Base-by-base conservation (phyloP, 2,113 vertebrate species). In the Sebastes fasciatus region DNA sequence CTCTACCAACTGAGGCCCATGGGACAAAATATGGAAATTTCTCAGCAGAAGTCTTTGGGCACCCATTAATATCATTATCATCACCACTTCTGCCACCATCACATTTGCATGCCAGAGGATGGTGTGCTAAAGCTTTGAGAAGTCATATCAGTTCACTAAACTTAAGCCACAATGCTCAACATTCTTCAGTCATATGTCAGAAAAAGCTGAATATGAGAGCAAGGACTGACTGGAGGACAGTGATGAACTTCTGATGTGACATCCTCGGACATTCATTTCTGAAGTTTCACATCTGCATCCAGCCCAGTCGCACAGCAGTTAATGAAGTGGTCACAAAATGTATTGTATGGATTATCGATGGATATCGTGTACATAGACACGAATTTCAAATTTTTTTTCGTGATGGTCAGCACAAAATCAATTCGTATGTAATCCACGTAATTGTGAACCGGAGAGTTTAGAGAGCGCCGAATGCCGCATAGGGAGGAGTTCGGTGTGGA, bases 11-110 rank as follows among this genome's bases (percentile, higher is more conserved):
- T 79, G 17, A 70, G 16, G 66, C 89, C 73, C 77, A 77, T 62
- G 80, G 84, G 86, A 88, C 78, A 71, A 89, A 82, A 88, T 87
- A 91, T 93, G 92, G 40, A 86, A 84, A 92, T 93, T 63, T 81
- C 34, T 74, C 57, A 11, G 61, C 12, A 67, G 42, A 81, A 66
- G 80, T 88, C 88, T 92, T 87, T 89, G 85, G 88, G 87, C 84
- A 80, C 71, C 73, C 72, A 82, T 87, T 91, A 89, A 86, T 89
- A 89, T 90, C 86, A 86, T 92, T 85, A 92, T 86, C 77, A 85
- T 81, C 81, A 83, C 79, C 69, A 60, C 61, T 49, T 19, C 73
- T 86, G 61, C 76, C 54, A 82, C 77, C 64, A 52, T 77, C 58
- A 34, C 62, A 73, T 86, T 87, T 81, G 78, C 54, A 86, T 77